Conservation (phyloP, 2,797 vertebrate species). For the Tokudaia tokunoshimensis region DNA sequence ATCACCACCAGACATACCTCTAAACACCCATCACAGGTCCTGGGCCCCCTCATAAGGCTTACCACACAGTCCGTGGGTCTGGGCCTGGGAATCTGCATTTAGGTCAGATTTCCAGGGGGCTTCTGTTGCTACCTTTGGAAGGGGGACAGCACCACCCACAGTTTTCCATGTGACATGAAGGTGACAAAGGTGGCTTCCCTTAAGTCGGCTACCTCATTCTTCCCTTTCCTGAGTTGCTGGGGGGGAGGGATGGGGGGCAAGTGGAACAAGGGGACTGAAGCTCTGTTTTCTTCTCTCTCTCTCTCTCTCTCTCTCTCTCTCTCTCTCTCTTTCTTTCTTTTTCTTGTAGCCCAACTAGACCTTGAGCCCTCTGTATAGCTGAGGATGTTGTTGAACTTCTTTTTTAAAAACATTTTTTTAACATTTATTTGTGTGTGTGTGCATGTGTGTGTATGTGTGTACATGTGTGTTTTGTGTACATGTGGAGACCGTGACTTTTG, state of each 20-base stretch:
- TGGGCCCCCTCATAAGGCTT: neutral
- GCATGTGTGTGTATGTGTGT: neutral
- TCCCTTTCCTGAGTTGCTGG: neutral
- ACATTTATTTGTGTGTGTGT: neutral
- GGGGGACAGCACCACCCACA: neutral
- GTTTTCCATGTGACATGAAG: neutral
- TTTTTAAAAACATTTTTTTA: neutral
- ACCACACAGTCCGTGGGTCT: neutral
- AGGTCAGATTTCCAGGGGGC: neutral
- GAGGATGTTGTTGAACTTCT: neutral
- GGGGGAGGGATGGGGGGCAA: fast-evolving
- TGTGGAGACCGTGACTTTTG: too few species aligned
- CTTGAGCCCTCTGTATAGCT: neutral
- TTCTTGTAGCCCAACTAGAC: neutral
- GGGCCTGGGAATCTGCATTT: neutral
- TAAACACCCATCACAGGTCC: neutral
- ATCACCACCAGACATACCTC: neutral
- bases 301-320: too few species aligned
- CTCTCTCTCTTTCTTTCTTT: neutral
- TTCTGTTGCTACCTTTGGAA: neutral
- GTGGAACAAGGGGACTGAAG: too few species aligned
- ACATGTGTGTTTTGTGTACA: too few species aligned
- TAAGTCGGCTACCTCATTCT: neutral
- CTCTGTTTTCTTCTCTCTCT: neutral
- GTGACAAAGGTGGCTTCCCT: neutral